Evolutionary conservation across 2,888 invertebrate genomes (phyloP), one percentile per base, ranked within the genome.

Genomic region (Drosophila hamatofila): DNA sequence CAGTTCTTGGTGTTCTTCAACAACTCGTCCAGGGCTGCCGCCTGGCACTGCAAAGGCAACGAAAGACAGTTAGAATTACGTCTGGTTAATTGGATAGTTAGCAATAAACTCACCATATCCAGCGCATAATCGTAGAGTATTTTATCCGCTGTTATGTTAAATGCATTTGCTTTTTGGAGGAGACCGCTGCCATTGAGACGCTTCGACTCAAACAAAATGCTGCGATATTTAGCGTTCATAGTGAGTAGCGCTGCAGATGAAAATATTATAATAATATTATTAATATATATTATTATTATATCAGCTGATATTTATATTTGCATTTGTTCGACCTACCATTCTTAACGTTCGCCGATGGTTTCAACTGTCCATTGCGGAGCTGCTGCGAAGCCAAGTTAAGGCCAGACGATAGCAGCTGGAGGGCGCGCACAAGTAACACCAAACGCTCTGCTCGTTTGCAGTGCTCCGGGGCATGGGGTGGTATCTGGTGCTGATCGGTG

Each of bases 121-220:
- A 99, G 97, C 79, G 99, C 99, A 93, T 99, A 97, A 92, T 98
- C 97, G 93, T 99, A 99, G 72, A 99, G 95, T 80, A 99, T 97
- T 92, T 97, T 97, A 92, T 99, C 99, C 74, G 99, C 99, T 67
- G 97, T 97, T 48, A 95, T 94, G 78, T 94, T 94, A 65, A 95
- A 95, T 70, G 97, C 96, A 69, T 96, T 97, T 77, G 95, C 96
- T 94, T 94, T 96, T 91, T 95, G 95, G 91, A 96, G 91, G 56
- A 96, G 92, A n/a, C 95, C 95, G 51, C 94, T 94, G 76, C 95
- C 95, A 92, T 98, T 97, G 59, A 99, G 95, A 88, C 97, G 95
- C 92, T 98, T 97, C 90, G 97, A 97, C 92, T 97, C 97, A 78
- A 95, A 95, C 86, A 98, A 94, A 89, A 98, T 98, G 91, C 96